phyloP scores from a whole-genome alignment of 2,888 invertebrate genomes.

The Alviniconcha strummeri region DNA sequence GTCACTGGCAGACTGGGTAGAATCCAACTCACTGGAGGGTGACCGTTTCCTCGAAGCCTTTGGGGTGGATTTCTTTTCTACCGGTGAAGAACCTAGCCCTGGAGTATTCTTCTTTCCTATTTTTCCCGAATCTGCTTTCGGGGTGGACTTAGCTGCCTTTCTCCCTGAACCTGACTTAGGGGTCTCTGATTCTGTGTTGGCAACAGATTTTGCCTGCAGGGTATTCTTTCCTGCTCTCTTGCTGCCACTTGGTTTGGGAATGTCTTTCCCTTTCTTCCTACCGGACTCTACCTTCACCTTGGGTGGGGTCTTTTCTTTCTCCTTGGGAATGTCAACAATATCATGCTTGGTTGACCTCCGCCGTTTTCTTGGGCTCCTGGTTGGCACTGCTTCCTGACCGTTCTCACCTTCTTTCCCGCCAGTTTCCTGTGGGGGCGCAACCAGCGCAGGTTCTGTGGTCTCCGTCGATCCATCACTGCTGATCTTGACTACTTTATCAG shows the following conservation, averaged over 20 bases:
- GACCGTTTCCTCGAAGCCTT: not conserved
- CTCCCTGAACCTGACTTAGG: slow-evolving; percentile 1
- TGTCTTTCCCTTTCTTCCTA: not conserved
- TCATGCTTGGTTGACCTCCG: slow-evolving; percentile 13
- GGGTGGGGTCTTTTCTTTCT: slow-evolving; percentile 22
- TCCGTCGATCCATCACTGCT: slow-evolving; percentile 46
- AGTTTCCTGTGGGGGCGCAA: not conserved
- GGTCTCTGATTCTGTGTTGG: not conserved
- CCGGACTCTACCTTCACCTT: not conserved
- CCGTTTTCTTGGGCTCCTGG: slow-evolving; percentile 11
- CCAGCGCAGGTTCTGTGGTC: slow-evolving; percentile 31
- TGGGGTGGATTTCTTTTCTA: slow-evolving; percentile 12
- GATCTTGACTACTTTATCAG: slow-evolving; percentile 56
- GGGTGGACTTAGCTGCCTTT: not conserved
- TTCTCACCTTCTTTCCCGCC: not conserved
- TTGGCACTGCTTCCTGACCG: not conserved
- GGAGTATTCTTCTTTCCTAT: not conserved
- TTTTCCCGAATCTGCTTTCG: not conserved
- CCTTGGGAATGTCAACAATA: slow-evolving; percentile 4
- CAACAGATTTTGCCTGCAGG: not conserved
- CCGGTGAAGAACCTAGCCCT: not conserved
- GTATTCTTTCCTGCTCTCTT: not conserved
- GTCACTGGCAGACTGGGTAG: not conserved
- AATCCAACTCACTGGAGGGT: not conserved
- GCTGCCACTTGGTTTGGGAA: not conserved